Conservation (phyloP, 64 coral and sea anemone species). For the Hydrozoanthus tunicans region DNA sequence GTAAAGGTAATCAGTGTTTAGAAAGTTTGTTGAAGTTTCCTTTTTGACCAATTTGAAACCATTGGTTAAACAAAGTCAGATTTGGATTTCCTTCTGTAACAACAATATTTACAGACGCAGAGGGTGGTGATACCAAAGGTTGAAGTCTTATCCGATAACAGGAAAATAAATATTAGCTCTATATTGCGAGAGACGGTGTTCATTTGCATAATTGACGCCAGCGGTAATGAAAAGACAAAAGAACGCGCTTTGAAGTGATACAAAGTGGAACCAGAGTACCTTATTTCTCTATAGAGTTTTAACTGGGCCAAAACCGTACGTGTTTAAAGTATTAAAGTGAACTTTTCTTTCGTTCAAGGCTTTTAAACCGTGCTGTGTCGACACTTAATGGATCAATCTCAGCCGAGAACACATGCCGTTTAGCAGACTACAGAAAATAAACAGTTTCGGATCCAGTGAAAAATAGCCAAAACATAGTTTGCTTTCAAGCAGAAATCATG, state of each 20-base stretch:
- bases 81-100: slow-evolving; percentile 3
- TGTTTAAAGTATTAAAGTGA: no score
- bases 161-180: slow-evolving; percentile 43
- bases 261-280: neutral
- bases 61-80: slow-evolving; percentile 34
- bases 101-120: slow-evolving; percentile 14
- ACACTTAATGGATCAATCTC: neutral
- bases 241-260: slow-evolving; percentile 14
- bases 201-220: neutral
- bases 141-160: neutral
- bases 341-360: neutral
- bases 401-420: neutral
- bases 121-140: neutral
- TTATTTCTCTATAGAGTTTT: neutral
- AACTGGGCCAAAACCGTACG: no score
- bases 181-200: neutral
- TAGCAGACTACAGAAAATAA: neutral
- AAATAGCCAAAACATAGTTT: neutral
- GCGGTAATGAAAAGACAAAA: neutral
- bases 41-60: neutral
- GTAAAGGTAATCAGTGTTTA: slow-evolving; percentile 1
- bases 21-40: neutral
- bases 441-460: neutral
- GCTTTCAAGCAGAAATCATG: no score
- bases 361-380: slow-evolving; percentile 15